A percentile compares a stretch with the other conserved stretches of the same genome.
phyloP scores from a whole-genome alignment of 2,888 invertebrate genomes.

The Temnothorax ravouxi region DNA sequence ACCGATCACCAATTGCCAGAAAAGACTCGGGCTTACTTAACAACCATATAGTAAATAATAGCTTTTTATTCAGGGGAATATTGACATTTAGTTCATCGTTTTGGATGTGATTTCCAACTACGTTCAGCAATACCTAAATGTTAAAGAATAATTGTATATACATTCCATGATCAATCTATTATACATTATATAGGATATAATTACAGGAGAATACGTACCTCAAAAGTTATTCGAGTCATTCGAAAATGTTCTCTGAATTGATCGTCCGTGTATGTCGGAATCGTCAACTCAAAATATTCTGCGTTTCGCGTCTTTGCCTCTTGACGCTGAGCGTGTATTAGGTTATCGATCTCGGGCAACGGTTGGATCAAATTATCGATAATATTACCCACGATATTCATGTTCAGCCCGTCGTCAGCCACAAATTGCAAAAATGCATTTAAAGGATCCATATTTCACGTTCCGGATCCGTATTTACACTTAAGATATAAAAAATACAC shows the following conservation, averaged over 20 bases:
- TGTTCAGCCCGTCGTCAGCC: too few relatives aligned
- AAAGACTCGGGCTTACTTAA: constrained; percentile 14
- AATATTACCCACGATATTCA: too few relatives aligned
- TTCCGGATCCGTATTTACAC: too few relatives aligned
- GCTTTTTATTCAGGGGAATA: constrained; percentile 1
- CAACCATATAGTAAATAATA: constrained; percentile 3
- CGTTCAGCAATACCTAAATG: constrained; percentile 11
- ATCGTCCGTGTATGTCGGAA: constrained; percentile 6
- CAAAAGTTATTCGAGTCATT: constrained; percentile 19
- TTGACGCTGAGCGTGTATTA: neutral
- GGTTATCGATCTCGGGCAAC: too few relatives aligned
- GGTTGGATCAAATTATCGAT: too few relatives aligned
- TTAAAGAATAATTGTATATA: neutral
- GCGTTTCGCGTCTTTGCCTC: neutral
- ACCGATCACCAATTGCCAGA: constrained; percentile 1
- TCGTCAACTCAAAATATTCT: constrained; percentile 1
- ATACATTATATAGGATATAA: neutral
- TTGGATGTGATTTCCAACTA: constrained; percentile 13
- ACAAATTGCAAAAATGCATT: too few relatives aligned
- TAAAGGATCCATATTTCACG: too few relatives aligned
- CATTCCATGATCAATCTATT: too few relatives aligned
- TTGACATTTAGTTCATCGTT: neutral
- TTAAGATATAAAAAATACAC: too few relatives aligned
- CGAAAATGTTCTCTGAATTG: constrained; percentile 12
- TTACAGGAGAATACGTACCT: constrained; percentile 1